phyloP scores from a whole-genome alignment of 2,797 vertebrate species.

The Gymnoscopelus braueri region DNA sequence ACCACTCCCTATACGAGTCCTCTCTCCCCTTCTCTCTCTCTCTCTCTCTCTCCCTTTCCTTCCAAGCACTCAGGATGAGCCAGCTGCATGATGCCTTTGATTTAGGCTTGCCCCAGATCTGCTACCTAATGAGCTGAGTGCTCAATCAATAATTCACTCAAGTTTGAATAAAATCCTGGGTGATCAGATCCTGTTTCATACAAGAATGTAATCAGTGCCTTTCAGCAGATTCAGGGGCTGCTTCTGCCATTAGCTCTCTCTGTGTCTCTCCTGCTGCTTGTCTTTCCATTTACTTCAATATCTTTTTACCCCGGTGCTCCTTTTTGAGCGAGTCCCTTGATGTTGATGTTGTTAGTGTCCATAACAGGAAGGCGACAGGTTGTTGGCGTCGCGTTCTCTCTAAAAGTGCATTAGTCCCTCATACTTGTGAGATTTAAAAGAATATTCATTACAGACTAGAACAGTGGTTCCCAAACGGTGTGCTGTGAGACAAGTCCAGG shows the following conservation, averaged over 20 bases:
- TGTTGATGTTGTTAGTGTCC: slow-evolving; percentile 4
- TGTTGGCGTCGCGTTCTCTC: not conserved
- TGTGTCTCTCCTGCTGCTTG: slow-evolving; percentile 18
- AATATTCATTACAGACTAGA: no score
- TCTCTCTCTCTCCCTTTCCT: slow-evolving; percentile 19
- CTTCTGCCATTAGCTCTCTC: slow-evolving; percentile 8
- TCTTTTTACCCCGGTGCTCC: not conserved
- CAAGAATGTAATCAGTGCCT: slow-evolving; percentile 74
- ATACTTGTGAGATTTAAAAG: not conserved
- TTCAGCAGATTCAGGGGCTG: slow-evolving; percentile 49
- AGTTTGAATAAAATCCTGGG: slow-evolving; percentile 65
- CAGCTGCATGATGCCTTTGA: slow-evolving; percentile 73
- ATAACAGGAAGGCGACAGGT: not conserved
- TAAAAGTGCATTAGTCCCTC: not conserved
- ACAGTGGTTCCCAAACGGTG: no score
- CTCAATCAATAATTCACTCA: slow-evolving; percentile 84
- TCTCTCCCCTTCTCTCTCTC: slow-evolving; percentile 4
- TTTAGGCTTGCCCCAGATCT: slow-evolving; percentile 75
- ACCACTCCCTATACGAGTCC: no score
- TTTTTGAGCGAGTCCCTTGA: not conserved
- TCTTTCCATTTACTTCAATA: slow-evolving; percentile 11
- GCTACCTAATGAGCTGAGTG: slow-evolving; percentile 75
- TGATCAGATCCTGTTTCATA: slow-evolving; percentile 76
- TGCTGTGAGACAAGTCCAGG: no score
- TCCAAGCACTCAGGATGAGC: slow-evolving; percentile 45